Conservation (phyloP, 2,888 invertebrate species). For the Agrochola lychnidis region DNA sequence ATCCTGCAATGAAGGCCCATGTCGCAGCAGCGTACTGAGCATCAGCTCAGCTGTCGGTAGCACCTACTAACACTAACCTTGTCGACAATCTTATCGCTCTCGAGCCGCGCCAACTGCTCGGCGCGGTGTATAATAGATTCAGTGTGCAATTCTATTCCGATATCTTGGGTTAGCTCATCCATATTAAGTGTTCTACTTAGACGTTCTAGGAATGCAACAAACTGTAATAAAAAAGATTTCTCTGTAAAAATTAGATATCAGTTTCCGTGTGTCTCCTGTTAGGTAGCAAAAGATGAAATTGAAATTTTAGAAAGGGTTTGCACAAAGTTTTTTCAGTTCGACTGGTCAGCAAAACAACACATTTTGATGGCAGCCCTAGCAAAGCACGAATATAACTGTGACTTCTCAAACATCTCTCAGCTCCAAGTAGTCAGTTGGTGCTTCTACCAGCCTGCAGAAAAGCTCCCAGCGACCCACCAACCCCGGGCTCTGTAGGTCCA, state of each 20-base stretch:
- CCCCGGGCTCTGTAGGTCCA: neutral
- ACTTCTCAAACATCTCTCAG: neutral
- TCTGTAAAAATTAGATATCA: too few species aligned
- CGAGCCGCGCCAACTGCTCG: constrained; percentile 95
- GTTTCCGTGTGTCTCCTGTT: too few species aligned
- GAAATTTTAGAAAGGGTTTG: too few species aligned
- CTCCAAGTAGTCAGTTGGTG: neutral
- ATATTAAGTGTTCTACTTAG: constrained; percentile 95
- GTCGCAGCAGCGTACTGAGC: constrained; percentile 1
- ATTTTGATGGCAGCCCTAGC: neutral
- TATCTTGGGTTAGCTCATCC: constrained; percentile 95
- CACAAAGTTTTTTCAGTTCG: too few species aligned
- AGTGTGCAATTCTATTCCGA: constrained; percentile 95
- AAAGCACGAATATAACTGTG: neutral
- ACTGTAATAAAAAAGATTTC: constrained; percentile 87
- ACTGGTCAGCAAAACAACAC: neutral
- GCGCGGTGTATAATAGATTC: constrained; percentile 96
- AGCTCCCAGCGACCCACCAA: neutral
- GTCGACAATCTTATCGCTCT: constrained; percentile 95
- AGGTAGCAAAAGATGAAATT: constrained; percentile 1
- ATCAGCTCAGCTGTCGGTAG: constrained; percentile 21
- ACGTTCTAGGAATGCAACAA: constrained; percentile 95
- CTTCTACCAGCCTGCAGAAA: neutral
- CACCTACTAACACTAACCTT: constrained; percentile 92
- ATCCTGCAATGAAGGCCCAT: neutral